Percentiles rank a stretch among this genome's conserved stretches.
Conservation (phyloP, 2,113 vertebrate genomes). For the Cygnus atratus region DNA sequence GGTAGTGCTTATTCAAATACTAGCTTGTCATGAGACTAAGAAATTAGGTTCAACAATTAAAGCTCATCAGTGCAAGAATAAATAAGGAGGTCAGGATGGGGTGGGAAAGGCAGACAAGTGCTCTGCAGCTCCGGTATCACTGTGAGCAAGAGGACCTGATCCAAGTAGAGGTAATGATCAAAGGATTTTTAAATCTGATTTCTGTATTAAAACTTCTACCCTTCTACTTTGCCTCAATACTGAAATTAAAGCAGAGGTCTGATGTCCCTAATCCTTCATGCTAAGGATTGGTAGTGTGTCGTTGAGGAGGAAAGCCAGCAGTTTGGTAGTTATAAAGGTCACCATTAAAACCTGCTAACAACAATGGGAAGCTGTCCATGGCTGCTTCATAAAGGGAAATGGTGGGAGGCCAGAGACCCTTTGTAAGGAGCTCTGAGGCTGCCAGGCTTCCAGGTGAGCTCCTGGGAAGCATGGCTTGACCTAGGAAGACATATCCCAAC, state of each 20-base stretch:
- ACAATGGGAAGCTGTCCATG: neutral
- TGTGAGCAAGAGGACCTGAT: neutral
- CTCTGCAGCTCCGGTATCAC: neutral
- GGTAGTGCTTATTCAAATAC: neutral
- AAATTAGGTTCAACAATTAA: neutral
- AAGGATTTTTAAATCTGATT: neutral
- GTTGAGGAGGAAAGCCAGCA: neutral
- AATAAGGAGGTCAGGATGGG: neutral
- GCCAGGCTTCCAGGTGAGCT: neutral
- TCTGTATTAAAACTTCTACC: neutral
- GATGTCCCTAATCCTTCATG: neutral
- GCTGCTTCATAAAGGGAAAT: neutral
- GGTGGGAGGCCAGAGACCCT: accelerated
- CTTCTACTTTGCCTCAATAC: neutral
- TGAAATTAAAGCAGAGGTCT: neutral
- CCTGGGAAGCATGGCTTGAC: neutral
- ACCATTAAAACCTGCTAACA: neutral
- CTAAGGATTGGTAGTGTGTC: neutral
- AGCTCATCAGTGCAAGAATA: neutral
- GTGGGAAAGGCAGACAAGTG: neutral
- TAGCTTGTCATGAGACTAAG: neutral
- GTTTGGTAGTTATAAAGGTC: neutral
- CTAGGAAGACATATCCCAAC: neutral
- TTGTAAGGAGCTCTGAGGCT: neutral
- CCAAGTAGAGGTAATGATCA: accelerated